Evolutionary conservation across 1,140 invertebrate genomes (phyloP).

Genomic region (Drepana arcuata): DNA sequence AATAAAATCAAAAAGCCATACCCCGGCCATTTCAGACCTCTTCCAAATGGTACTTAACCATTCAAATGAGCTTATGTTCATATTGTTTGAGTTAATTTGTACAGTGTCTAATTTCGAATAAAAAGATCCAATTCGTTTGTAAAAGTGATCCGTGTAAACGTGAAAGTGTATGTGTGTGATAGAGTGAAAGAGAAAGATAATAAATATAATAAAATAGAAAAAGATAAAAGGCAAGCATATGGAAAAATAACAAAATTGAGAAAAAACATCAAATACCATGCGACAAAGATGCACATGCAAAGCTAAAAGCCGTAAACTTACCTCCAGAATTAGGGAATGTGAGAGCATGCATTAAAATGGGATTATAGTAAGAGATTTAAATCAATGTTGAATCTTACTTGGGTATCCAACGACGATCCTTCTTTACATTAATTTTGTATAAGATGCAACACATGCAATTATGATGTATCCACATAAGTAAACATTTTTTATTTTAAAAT

Average conservation of each 20-base stretch:
- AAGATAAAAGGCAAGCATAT: conserved; percentile 49
- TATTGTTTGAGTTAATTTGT: conserved; percentile 47
- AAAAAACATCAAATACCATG: conserved; percentile 44
- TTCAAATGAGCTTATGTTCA: conserved; percentile 23
- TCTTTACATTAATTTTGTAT: conserved; percentile 33
- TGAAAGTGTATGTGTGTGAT: conserved; percentile 28
- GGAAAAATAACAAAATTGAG: conserved; percentile 27
- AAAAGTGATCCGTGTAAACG: conserved; percentile 29
- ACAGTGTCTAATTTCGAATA: conserved; percentile 61
- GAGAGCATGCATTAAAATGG: conserved; percentile 42
- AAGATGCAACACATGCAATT: conserved; percentile 39
- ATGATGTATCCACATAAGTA: conserved; percentile 16
- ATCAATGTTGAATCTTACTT: conserved; percentile 55
- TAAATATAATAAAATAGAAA: conserved; percentile 54
- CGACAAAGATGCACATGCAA: conserved; percentile 53
- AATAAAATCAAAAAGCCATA: conserved; percentile 44
- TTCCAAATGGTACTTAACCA: conserved; percentile 18
- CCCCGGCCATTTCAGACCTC: conserved; percentile 61
- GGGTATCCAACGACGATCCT: conserved; percentile 67
- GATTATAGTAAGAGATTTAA: conserved; percentile 35
- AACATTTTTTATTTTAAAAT: conserved; percentile 18
- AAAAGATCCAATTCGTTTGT: conserved; percentile 57
- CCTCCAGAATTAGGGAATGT: conserved; percentile 22
- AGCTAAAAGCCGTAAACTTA: conserved; percentile 48
- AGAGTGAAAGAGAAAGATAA: conserved; percentile 46